phyloP scores from a whole-genome alignment of 1,140 invertebrate genomes.

The Brachionus rotundiformis region DNA sequence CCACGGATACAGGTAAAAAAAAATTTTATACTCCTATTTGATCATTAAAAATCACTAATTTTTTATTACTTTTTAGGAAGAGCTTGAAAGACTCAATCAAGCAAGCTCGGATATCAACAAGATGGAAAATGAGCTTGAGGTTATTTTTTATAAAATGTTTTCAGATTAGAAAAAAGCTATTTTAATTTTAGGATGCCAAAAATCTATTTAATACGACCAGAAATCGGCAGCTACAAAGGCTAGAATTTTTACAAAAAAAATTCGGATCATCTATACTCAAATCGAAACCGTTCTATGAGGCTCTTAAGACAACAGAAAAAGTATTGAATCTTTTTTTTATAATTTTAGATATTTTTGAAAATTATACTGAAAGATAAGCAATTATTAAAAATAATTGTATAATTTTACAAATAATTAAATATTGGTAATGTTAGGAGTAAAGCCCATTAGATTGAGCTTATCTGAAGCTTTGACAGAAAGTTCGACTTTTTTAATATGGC shows the following conservation, averaged over 20 bases:
- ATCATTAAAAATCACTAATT: no score
- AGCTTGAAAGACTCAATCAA: conserved; percentile 84
- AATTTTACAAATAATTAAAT: no score
- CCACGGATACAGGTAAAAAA: conserved; percentile 25
- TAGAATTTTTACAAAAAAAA: conserved; percentile 80
- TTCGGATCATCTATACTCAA: conserved; percentile 82
- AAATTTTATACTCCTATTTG: neutral
- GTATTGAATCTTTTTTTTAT: conserved; percentile 54
- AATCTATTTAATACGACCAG: conserved; percentile 78
- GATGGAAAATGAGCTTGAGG: conserved; percentile 87
- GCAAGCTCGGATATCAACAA: conserved; percentile 89
- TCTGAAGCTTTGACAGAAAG: no score
- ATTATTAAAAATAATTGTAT: no score
- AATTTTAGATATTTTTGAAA: neutral
- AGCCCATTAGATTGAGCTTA: no score
- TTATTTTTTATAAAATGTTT: no score
- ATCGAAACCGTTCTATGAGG: conserved; percentile 86
- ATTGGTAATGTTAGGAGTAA: no score
- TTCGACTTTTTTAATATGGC: no score
- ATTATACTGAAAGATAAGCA: no score
- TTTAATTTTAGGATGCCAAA: conserved; percentile 73
- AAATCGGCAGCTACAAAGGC: conserved; percentile 78
- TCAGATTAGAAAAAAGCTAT: no score
- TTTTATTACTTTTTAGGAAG: conserved; percentile 70
- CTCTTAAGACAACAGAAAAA: conserved; percentile 70